phyloP scores from a whole-genome alignment of 2,113 vertebrate species.

The Corythornis cristatus region DNA sequence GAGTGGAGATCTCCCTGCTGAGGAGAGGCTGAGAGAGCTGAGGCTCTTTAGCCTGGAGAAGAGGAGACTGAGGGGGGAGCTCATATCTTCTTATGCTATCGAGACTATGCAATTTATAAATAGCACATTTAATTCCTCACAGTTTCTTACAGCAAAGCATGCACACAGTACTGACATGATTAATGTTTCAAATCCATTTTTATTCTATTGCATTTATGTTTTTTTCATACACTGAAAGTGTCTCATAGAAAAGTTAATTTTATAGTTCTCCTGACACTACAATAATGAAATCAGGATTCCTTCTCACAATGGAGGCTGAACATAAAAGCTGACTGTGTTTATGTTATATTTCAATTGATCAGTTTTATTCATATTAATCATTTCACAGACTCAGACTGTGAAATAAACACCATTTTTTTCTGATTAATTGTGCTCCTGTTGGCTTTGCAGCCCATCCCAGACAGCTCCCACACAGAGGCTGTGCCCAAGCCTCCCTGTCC shows the following conservation, averaged over 20 bases:
- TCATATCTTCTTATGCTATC: no score
- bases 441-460: neutral
- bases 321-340: neutral
- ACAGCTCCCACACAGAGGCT: rapidly evolving
- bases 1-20: no score
- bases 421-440: neutral
- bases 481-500: no score
- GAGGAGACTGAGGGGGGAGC: no score
- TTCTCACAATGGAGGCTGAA: neutral
- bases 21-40: no score
- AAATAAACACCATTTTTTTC: neutral
- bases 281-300: rapidly evolving
- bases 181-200: neutral
- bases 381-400: neutral
- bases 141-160: neutral
- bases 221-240: neutral
- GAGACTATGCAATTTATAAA: neutral
- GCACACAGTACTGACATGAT: neutral
- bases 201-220: neutral
- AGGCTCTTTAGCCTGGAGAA: no score
- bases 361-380: neutral
- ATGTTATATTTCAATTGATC: neutral
- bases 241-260: neutral
- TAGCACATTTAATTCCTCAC: neutral
- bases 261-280: neutral